Evolutionary conservation across 2,113 vertebrate species (phyloP).

Genomic region (Rallus limicola): DNA sequence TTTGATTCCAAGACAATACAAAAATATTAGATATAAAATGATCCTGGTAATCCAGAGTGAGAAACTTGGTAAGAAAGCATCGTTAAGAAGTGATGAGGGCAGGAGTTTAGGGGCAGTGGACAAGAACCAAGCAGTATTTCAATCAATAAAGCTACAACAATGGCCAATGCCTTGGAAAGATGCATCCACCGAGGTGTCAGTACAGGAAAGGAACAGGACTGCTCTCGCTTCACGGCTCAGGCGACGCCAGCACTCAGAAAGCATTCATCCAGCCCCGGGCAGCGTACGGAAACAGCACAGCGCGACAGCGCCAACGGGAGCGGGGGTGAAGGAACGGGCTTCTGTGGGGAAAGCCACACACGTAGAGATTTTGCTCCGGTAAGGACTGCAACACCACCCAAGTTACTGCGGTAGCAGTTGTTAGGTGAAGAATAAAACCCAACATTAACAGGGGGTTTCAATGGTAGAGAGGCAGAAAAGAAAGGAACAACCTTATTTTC

Average conservation of each 20-base stretch:
- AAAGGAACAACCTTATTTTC: not conserved
- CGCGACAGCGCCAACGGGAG: not conserved
- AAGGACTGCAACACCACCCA: not conserved
- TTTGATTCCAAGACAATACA: not conserved
- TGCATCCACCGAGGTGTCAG: not conserved
- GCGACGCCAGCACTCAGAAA: not conserved
- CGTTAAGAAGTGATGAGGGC: not conserved
- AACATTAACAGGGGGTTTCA: not conserved
- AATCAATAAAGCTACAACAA: not conserved
- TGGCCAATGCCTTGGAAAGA: not conserved
- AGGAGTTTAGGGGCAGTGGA: not conserved
- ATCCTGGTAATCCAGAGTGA: not conserved
- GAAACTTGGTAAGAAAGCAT: not conserved
- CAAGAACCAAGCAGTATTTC: not conserved
- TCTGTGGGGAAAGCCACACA: not conserved
- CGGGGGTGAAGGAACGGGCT: rapidly evolving
- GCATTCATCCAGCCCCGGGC: not conserved
- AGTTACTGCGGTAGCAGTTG: not conserved
- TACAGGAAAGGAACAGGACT: not conserved
- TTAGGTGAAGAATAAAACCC: not conserved
- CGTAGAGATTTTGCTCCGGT: not conserved
- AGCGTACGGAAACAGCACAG: not conserved
- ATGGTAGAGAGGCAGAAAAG: not conserved
- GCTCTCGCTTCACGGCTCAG: not conserved
- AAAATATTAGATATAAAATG: not conserved